Percentiles rank a stretch among this genome's conserved stretches.
Evolutionary conservation across 2,888 invertebrate genomes (phyloP).

Genomic region (Ophion costatus): DNA sequence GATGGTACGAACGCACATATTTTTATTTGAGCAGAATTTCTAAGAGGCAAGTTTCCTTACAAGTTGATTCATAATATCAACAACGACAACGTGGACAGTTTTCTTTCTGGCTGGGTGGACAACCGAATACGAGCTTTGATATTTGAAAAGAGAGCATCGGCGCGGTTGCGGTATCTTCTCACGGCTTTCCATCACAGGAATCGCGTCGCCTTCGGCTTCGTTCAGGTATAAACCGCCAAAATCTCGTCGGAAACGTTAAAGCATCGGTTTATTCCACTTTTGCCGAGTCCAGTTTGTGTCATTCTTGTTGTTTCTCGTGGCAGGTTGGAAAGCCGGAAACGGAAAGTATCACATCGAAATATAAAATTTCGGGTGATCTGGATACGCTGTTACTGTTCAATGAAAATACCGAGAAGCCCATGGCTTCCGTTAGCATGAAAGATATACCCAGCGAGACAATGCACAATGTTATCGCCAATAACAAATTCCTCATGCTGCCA

Average conservation of each 20-base stretch:
- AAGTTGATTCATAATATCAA: conserved; percentile 89
- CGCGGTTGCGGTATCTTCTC: conserved; percentile 93
- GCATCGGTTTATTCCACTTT: conserved; percentile 59
- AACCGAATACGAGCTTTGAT: conserved; percentile 96
- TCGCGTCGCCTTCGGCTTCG: conserved; percentile 93
- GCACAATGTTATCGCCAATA: conserved; percentile 94
- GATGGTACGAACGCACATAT: neutral
- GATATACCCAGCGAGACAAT: conserved; percentile 95
- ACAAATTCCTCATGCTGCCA: conserved; percentile 94
- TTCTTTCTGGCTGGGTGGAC: conserved; percentile 95
- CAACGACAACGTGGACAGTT: conserved; percentile 90
- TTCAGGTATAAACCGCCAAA: conserved; percentile 79
- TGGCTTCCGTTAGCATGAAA: conserved; percentile 94
- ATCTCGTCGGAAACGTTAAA: neutral
- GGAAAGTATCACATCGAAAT: conserved; percentile 87
- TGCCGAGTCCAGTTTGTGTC: neutral
- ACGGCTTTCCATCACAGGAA: conserved; percentile 94
- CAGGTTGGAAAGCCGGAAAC: conserved; percentile 89
- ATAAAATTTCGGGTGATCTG: conserved; percentile 89
- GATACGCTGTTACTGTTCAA: conserved; percentile 95
- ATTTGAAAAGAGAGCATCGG: conserved; percentile 90
- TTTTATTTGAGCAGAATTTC: conserved; percentile 87
- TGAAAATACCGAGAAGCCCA: conserved; percentile 92
- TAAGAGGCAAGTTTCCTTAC: conserved; percentile 94
- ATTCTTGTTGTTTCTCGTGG: conserved; percentile 63